A percentile compares a stretch with the other conserved stretches of the same genome.
phyloP scores from a whole-genome alignment of 2,797 vertebrate species.

The Sus cebifrons region DNA sequence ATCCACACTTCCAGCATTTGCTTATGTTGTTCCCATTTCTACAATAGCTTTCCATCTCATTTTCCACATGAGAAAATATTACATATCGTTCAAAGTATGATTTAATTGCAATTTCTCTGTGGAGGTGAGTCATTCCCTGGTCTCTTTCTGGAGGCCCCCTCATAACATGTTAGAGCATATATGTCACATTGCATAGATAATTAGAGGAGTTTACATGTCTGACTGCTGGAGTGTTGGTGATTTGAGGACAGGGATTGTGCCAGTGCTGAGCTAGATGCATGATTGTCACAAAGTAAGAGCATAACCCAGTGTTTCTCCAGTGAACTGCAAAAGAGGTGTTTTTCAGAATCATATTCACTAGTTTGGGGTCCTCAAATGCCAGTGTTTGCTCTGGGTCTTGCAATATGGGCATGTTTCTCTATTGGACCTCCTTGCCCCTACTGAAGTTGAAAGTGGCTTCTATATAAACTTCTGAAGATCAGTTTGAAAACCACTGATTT shows the following conservation, averaged over 20 bases:
- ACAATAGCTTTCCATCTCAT: neutral
- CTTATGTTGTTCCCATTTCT: neutral
- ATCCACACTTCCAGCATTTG: neutral
- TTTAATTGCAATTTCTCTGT: neutral
- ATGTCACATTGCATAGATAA: neutral
- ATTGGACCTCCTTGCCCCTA: neutral
- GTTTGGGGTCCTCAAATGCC: neutral
- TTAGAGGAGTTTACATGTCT: neutral
- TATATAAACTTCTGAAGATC: neutral
- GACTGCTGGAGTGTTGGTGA: neutral
- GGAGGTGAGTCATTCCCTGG: neutral
- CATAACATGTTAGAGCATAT: neutral
- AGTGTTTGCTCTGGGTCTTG: neutral
- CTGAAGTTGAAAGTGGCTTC: neutral
- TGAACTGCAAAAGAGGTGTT: neutral
- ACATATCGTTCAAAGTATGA: neutral
- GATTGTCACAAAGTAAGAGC: neutral
- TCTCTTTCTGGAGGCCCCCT: neutral
- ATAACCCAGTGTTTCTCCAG: neutral
- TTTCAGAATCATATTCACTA: neutral
- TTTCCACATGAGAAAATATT: conserved; percentile 4
- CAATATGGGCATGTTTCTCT: neutral
- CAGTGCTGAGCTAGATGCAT: neutral
- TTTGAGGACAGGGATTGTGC: neutral
- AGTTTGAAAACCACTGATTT: conserved; percentile 55